A percentile compares a stretch with the other conserved stretches of the same genome.
These are phyloP conservation scores for Nesogale talazaci DNA, from an alignment of 2,113 vertebrate species.

Conservation along the genomic window DNA sequence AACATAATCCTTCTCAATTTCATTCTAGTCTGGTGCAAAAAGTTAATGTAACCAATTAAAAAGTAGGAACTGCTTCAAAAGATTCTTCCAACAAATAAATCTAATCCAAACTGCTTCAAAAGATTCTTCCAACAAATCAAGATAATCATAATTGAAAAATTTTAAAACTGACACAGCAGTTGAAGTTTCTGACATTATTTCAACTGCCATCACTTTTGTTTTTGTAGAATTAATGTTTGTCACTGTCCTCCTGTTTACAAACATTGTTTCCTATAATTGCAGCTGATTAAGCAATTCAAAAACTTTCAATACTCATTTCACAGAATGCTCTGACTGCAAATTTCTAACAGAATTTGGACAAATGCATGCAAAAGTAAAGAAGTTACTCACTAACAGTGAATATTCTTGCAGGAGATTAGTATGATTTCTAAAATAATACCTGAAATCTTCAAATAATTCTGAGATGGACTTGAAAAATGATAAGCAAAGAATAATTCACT, in stretches of 20 bases:
- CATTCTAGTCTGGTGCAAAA: neutral
- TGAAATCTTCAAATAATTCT: neutral
- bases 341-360: neutral
- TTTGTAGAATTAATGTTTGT: neutral
- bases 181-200: slow-evolving; percentile 16
- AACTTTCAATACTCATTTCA: neutral
- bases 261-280: neutral
- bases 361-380: neutral
- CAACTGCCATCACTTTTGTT: neutral
- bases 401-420: neutral
- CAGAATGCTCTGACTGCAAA: neutral
- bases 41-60: slow-evolving; percentile 21
- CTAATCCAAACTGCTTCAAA: neutral
- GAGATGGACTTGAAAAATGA: neutral
- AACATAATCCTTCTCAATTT: neutral
- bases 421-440: neutral
- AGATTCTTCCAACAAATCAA: neutral
- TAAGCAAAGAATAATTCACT: neutral
- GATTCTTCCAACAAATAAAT: neutral
- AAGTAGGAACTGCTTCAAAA: neutral
- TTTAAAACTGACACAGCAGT: neutral
- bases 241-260: neutral
- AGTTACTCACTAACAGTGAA: neutral
- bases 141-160: neutral
- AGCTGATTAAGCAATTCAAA: neutral